Evolutionary conservation across 2,888 invertebrate genomes (phyloP), one percentile per base, ranked within the genome.

Genomic region (Tachystola acroxantha): DNA sequence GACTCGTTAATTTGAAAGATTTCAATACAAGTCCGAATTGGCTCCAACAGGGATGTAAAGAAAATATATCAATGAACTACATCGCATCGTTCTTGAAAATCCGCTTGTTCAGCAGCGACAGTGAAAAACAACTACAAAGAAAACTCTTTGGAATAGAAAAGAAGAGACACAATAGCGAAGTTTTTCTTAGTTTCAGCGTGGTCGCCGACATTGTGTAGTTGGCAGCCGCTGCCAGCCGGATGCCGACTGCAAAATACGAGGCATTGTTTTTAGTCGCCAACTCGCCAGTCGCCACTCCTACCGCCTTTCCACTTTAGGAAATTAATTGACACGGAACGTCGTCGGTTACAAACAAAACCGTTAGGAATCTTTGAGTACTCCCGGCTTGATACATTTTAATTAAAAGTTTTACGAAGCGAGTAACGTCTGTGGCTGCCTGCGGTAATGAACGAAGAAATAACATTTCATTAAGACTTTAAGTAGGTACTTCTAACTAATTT

Each of bases 381-480:
- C 56, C 53, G 58, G 49, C 68, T 70, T 68, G 70, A 75, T 78
- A 78, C 74, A 69, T 75, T 82, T 82, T 79, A 79, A 82, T 81
- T 80, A 79, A 82, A 82, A 80, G 64, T 81, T 81, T 70, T 60
- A 62, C 64, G 50, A 57, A 65, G 63, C 51, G 62, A 70, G 64
- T 62, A 66, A 63, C 64, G 65, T 68, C 65, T 63, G 65, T 61
- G 61, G 66, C 53, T 51, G 58, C 37, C 53, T 52, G 53, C 51
- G 53, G 57, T 63, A 63, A 61, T 64, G 61, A 69, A 66, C 57
- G 54, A 53, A 64, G 57, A 60, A 67, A 41, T 37, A 37, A 37
- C 39, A 36, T 40, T 43, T 39, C 39, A 37, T 36, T 39, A 35
- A 28, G 36, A 36, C 42, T 45, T 16, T 31, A 14, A 32, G 27